These are phyloP conservation scores for Microtus obscurus DNA, from an alignment of 2,797 vertebrate genomes.

Conservation along the genomic window DNA sequence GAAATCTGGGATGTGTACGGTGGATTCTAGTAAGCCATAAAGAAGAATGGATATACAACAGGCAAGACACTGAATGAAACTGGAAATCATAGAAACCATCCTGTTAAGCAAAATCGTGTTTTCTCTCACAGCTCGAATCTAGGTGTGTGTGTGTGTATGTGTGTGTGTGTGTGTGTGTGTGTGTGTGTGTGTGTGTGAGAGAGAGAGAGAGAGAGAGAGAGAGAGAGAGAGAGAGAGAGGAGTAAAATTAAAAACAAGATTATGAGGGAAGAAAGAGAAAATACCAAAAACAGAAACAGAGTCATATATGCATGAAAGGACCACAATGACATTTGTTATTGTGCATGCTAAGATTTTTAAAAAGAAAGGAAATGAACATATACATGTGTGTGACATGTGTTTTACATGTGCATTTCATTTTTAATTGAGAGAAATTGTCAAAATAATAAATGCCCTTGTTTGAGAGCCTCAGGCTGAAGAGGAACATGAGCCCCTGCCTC, in stretches of 20 bases:
- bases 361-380: background rate
- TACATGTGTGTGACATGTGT: no score
- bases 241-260: background rate
- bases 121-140: background rate
- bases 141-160: background rate
- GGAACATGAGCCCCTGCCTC: background rate
- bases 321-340: no score
- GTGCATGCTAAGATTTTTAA: background rate
- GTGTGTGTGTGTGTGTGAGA: no score
- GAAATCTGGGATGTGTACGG: no score
- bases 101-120: background rate
- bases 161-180: no score
- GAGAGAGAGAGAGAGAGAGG: background rate
- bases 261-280: background rate
- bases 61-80: no score
- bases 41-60: background rate
- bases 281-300: background rate
- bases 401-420: background rate
- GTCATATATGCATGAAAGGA: background rate
- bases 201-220: background rate
- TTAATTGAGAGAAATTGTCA: slow-evolving; percentile 6
- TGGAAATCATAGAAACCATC: no score
- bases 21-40: background rate
- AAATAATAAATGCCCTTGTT: background rate
- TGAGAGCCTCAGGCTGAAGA: background rate